Percentiles rank a stretch among this genome's conserved stretches.
Evolutionary conservation across 1,140 invertebrate species (phyloP).

Genomic region (Bombus pascuorum): DNA sequence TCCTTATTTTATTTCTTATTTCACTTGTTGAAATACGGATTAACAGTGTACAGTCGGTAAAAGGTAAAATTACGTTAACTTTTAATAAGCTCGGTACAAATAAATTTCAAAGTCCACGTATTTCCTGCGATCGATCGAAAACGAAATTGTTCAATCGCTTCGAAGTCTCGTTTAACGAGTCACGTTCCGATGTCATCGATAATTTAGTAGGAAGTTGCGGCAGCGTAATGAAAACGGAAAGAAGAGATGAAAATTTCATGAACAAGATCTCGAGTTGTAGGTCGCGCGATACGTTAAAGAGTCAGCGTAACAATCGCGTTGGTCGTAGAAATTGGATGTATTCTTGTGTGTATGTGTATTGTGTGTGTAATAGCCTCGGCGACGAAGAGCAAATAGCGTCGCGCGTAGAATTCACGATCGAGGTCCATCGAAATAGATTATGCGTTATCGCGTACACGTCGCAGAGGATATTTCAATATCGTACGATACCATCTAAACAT

Average conservation of each 20-base stretch:
- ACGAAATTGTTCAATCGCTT: not conserved
- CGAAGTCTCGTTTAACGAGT: not conserved
- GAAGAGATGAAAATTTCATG: constrained; percentile 66
- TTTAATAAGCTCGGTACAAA: not conserved
- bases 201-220: not conserved
- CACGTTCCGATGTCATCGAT: not conserved
- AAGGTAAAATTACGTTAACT: not conserved
- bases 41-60: not conserved
- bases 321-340: not conserved
- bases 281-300: not conserved
- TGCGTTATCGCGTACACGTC: constrained; percentile 55
- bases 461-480: constrained; percentile 50
- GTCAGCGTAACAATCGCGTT: not conserved
- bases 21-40: not conserved
- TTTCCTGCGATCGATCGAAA: not conserved
- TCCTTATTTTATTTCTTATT: not conserved
- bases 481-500: constrained; percentile 66
- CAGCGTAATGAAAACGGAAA: constrained; percentile 39
- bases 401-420: constrained; percentile 19
- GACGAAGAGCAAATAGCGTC: constrained; percentile 19
- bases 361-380: constrained; percentile 2
- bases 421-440: constrained; percentile 27
- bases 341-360: not conserved
- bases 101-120: not conserved
- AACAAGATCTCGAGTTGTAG: constrained; percentile 68